Percentiles rank a stretch among this genome's conserved stretches.
Conservation (phyloP, 2,113 vertebrate genomes). For the Gobius niger region DNA sequence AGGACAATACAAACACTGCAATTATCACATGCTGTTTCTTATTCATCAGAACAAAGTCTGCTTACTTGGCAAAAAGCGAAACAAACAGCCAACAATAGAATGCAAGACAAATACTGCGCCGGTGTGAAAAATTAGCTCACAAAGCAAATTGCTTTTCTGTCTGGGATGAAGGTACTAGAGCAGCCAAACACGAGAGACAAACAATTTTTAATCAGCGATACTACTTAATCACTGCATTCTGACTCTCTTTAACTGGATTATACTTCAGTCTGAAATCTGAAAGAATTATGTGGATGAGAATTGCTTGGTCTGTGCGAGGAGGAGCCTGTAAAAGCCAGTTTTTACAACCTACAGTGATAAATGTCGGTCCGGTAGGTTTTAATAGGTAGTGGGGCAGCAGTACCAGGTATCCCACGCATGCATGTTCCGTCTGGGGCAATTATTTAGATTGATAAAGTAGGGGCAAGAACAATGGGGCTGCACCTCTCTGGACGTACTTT, state of each 20-base stretch:
- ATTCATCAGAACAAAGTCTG: background rate
- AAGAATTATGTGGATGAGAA: background rate
- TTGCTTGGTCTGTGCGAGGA: constrained; percentile 10
- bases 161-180: background rate
- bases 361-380: constrained; percentile 47
- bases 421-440: constrained; percentile 44
- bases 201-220: background rate
- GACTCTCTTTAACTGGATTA: background rate
- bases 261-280: background rate
- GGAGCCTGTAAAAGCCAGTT: too few species aligned
- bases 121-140: background rate
- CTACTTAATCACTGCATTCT: background rate
- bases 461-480: constrained; percentile 55
- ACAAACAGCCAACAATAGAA: background rate
- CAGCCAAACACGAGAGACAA: background rate
- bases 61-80: background rate
- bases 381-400: constrained; percentile 46
- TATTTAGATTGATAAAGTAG: constrained; percentile 58
- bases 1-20: background rate
- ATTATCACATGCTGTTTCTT: background rate
- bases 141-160: constrained; percentile 3
- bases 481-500: constrained; percentile 39
- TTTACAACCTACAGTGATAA: constrained; percentile 45
- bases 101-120: background rate
- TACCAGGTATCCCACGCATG: constrained; percentile 30